Evolutionary conservation across 2,888 invertebrate species (phyloP), one percentile per base, ranked within the genome.

Genomic region (Rhagophthalmus giganteus): DNA sequence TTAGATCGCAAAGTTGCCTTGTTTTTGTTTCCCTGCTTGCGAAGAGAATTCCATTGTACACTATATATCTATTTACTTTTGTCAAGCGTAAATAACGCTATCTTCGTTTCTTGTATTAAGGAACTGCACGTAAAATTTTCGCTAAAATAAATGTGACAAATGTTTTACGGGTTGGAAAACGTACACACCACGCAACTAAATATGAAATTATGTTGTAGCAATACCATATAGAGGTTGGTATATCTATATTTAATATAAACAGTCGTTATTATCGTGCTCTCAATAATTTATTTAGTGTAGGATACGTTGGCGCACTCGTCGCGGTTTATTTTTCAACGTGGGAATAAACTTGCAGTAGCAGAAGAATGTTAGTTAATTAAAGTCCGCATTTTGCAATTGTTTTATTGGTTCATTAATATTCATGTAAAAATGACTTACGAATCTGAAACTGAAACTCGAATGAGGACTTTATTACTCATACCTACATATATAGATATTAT

Each of bases 1-100:
- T 57, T 65, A 65, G 66, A 68, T 68, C 67, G 67, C 63, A 59
- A 64, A 65, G 61, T 65, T 60, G 55, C 57, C 65, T 67, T 63
- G 65, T 66, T 69, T 68, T 68, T 68, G 66, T 68, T 69, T 67
- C 59, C 63, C 61, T 61, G 71, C 70, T 72, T 71, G 72, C 71
- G 71, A 71, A 59, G 65, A 68, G 72, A 71, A 72, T 73, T 72
- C 73, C 72, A 71, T 72, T 72, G 72, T 69, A 59, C 63, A 61
- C 60, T 65, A 70, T 65, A 65, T 72, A 72, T 68, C 71, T 68
- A 65, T 68, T 69, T 69, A 72, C 70, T 71, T 72, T 72, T 71
- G 62, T 65, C 68, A 63, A 68, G 66, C 65, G 63, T 58, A 61
- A 58, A 58, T 61, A 60, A 48, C 46, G 59, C 64, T 59, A 62